Percentiles rank a stretch among this genome's conserved stretches.
These are phyloP conservation scores for Cardiocondyla obscurior DNA, from an alignment of 1,140 invertebrate genomes.

Conservation along the genomic window DNA sequence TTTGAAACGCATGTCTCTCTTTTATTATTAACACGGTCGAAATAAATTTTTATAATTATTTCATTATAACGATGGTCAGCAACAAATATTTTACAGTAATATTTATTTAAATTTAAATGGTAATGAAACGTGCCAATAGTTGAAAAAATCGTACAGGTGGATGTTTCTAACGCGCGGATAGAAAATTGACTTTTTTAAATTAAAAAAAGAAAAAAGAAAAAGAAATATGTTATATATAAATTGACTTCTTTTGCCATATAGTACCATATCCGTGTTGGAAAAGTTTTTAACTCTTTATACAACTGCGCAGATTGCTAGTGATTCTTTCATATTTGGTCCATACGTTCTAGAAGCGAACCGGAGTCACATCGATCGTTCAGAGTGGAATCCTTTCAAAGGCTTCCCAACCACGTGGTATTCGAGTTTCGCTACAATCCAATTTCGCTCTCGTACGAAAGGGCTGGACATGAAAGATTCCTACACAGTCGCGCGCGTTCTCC, in stretches of 20 bases:
- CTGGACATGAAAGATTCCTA: conserved; percentile 38
- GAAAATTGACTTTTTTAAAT: too few species aligned
- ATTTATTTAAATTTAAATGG: not conserved
- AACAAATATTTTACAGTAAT: not conserved
- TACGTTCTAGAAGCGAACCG: not conserved
- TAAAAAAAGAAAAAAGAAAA: too few species aligned
- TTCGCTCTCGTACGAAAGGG: conserved; percentile 20
- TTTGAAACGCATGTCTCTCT: not conserved
- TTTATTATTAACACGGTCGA: not conserved
- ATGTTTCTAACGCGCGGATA: not conserved
- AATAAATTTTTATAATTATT: not conserved
- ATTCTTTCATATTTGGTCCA: conserved; percentile 35
- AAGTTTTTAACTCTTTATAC: conserved; percentile 15
- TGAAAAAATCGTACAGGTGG: not conserved
- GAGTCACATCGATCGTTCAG: conserved; percentile 22
- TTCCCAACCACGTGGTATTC: conserved; percentile 36
- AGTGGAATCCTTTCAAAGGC: conserved; percentile 41
- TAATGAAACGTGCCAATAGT: too few species aligned
- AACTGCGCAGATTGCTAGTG: not conserved
- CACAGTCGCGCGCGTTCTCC: conserved; percentile 1
- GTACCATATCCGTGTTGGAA: not conserved
- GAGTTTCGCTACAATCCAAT: conserved; percentile 53
- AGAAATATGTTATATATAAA: too few species aligned
- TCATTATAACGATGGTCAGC: not conserved
- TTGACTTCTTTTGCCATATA: not conserved